phyloP scores from a whole-genome alignment of 2,888 invertebrate species.

The Eremobia ochroleuca region DNA sequence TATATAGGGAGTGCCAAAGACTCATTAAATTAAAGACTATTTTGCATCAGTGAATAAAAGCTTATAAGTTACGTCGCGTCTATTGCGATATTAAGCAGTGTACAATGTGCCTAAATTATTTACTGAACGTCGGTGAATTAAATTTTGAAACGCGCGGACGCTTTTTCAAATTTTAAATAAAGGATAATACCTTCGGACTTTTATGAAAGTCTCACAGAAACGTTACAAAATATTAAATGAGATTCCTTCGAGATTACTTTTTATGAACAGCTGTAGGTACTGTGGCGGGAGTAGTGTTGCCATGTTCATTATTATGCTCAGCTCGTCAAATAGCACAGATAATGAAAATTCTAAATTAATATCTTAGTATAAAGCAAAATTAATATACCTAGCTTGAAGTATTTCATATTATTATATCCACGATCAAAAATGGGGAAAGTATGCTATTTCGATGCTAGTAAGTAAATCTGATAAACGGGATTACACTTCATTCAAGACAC shows the following conservation, averaged over 20 bases:
- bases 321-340: not conserved
- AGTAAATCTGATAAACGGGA: conserved; percentile 1
- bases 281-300: conserved; percentile 11
- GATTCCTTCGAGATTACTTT: conserved; percentile 52
- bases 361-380: not conserved
- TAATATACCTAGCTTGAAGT: not conserved
- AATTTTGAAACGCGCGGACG: conserved; percentile 46
- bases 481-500: conserved; percentile 15
- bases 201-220: conserved; percentile 57
- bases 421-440: not conserved
- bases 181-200: conserved; percentile 49
- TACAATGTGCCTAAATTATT: conserved; percentile 40
- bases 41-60: conserved; percentile 33
- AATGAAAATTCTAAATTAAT: conserved; percentile 1
- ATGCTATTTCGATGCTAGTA: not conserved
- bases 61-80: conserved; percentile 14
- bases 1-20: conserved; percentile 1
- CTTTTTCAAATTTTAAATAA: conserved; percentile 50
- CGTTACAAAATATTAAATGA: conserved; percentile 53
- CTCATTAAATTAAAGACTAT: no score
- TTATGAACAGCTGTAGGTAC: conserved; percentile 24
- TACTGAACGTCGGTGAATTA: conserved; percentile 31
- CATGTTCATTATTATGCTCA: conserved; percentile 5
- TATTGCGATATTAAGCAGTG: conserved; percentile 25
- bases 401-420: not conserved